These are phyloP conservation scores for Trachelipus rathkii DNA, from an alignment of 1,140 invertebrate genomes.

Conservation along the genomic window DNA sequence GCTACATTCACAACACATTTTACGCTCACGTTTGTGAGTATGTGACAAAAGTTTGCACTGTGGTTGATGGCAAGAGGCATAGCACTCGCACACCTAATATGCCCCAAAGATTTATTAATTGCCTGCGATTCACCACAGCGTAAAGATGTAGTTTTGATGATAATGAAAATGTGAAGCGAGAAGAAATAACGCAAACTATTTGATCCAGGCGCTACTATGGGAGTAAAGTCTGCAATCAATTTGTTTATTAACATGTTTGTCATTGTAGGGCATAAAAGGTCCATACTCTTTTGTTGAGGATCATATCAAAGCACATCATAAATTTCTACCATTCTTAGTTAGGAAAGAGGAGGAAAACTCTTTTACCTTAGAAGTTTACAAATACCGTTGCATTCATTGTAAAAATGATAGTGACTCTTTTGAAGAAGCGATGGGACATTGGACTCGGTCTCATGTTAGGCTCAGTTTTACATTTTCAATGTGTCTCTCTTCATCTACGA, in stretches of 20 bases:
- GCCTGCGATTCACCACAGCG: neutral
- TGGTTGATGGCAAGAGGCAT: too few species aligned
- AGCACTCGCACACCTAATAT: too few species aligned
- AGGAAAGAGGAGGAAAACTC: constrained; percentile 33
- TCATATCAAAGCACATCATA: constrained; percentile 39
- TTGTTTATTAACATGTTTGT: constrained; percentile 33
- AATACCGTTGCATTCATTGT: constrained; percentile 41
- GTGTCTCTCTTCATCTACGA: too few species aligned
- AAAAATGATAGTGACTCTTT: constrained; percentile 34
- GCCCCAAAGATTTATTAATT: neutral
- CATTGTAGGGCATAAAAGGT: constrained; percentile 36
- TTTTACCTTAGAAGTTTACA: constrained; percentile 35
- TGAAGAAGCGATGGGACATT: constrained; percentile 41
- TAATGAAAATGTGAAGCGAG: neutral
- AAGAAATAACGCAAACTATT: neutral
- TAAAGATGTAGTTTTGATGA: constrained; percentile 3
- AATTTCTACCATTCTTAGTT: constrained; percentile 38
- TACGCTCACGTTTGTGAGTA: too few species aligned
- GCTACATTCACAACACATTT: constrained; percentile 19
- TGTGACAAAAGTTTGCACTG: too few species aligned
- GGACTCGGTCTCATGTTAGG: constrained; percentile 37
- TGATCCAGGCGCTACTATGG: neutral
- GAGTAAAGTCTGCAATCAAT: constrained; percentile 21
- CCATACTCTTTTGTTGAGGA: constrained; percentile 29
- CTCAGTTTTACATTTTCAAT: constrained; percentile 32